Conservation (phyloP, 2,113 vertebrate genomes). For the Istiophorus platypterus region DNA sequence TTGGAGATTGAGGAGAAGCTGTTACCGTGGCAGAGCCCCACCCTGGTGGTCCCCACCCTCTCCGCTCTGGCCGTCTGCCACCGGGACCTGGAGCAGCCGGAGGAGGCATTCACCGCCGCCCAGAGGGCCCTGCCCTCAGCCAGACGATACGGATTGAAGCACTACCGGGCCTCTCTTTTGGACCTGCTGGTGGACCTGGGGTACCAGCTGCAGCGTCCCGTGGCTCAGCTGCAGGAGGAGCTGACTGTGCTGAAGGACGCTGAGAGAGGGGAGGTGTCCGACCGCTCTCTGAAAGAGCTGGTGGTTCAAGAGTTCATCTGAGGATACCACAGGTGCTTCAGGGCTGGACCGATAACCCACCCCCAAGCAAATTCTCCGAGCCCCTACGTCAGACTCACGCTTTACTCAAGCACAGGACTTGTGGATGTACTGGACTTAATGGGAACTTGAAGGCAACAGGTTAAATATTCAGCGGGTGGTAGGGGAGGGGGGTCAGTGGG, state of each 20-base stretch:
- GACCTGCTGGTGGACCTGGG: constrained; percentile 89
- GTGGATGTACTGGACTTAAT: no score
- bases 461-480: no score
- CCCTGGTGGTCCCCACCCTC: constrained; percentile 85
- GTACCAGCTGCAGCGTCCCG: constrained; percentile 88
- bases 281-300: constrained; percentile 90
- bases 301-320: constrained; percentile 87
- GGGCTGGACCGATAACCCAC: no score
- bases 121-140: constrained; percentile 85
- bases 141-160: constrained; percentile 74
- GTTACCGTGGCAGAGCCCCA: constrained; percentile 77
- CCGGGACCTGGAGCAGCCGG: constrained; percentile 87
- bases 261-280: constrained; percentile 68
- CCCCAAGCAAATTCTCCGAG: no score
- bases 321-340: not conserved
- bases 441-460: no score
- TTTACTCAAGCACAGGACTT: no score
- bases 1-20: constrained; percentile 90
- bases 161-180: constrained; percentile 86
- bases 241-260: constrained; percentile 83
- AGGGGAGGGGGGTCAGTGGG: no score
- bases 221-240: constrained; percentile 88
- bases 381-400: no score
- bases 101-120: constrained; percentile 84
- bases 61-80: constrained; percentile 90